Base-by-base conservation (phyloP, 1,140 invertebrate genomes). In the Drosophila pseudoobscura region DNA sequence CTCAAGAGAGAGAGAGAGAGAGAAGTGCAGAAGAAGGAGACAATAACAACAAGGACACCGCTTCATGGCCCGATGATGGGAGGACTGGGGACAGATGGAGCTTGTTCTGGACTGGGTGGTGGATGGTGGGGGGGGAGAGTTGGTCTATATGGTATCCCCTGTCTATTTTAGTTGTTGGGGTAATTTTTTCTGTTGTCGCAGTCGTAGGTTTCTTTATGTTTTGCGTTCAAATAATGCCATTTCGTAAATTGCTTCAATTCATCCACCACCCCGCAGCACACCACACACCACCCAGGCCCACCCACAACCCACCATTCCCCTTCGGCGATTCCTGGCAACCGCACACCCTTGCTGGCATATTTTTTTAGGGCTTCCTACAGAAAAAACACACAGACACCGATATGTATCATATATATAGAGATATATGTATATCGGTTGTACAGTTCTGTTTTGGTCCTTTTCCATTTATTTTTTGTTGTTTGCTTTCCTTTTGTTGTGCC, bases 161-260 rank as follows among this genome's bases (percentile, higher is more conserved):
- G 75, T 83, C 79, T 83, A 75, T 83, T 83, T 83, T 70, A 78
- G 79, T 83, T 83, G 79, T 51, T 78, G 79, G 70, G 56, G 75
- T 83, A 83, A 83, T 83, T 83, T 84, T 83, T 83, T 62, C 54
- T 62, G 50, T 78, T 55, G 68, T 54, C 70, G 45, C 61, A 47
- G 50, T 55, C 63, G 45, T 68, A 47, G 54, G 51, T 76, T 61
- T 83, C 71, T 84, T 84, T 84, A 84, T 83, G 75, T 57, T 66
- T 75, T 84, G 75, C 80, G 80, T 76, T 84, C 80, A 79, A 84
- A 84, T 84, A 84, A 83, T 83, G 80, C 84, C 80, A 83, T 83
- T 83, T 83, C 56, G 80, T 83, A 83, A 83, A 83, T 83, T 83
- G 80, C 80, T 84, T 72, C 80, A 83, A 61, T 83, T 68, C 50